Evolutionary conservation across 1,140 invertebrate genomes (phyloP), one percentile per base, ranked within the genome.

Genomic region (Zeugodacus cucurbitae): DNA sequence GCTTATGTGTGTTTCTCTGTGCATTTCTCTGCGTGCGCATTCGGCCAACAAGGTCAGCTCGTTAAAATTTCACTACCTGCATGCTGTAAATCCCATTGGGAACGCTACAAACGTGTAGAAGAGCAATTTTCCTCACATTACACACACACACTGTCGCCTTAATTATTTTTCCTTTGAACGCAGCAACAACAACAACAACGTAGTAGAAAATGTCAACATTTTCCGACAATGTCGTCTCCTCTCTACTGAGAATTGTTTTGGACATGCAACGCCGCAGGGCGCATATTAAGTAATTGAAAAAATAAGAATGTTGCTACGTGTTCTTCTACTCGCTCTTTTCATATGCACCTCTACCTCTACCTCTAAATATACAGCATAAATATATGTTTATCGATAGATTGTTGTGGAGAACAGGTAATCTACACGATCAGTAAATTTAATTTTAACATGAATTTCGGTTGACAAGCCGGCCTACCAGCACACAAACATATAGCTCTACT

Each of bases 231-330:
- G 32, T 74, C 26, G 29, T 70, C 3, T 20, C 74, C 74, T 44
- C 74, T 44, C 41, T 26, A 26, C 74, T 20, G 1, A 32, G 34
- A 14, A 48, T 82, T 44, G 74, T 2, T 8, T 54, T 29, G 41
- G 41, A 82, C 74, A 82, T 82, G 37, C 22, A 26, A 48, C 74
- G 41, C 74, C 74, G 74, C 74, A 82, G 74, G 74, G 41, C 74
- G 74, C 74, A 82, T 82, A 82, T 82, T 82, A 82, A 82, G 74
- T 82, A 82, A 82, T 82, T 82, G 74, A 82, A 48, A 82, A 82
- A n/a, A n/a, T n/a, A n/a, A n/a, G n/a, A n/a, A 82, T 82, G 74
- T 82, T 82, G 41, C 74, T 26, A 82, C 74, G 41, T 82, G 74
- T 82, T 54, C 14, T 34, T 6, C 11, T 70, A 32, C 64, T 32